Evolutionary conservation across 2,113 vertebrate genomes (phyloP).

Genomic region (Nyctibius bracteatus): DNA sequence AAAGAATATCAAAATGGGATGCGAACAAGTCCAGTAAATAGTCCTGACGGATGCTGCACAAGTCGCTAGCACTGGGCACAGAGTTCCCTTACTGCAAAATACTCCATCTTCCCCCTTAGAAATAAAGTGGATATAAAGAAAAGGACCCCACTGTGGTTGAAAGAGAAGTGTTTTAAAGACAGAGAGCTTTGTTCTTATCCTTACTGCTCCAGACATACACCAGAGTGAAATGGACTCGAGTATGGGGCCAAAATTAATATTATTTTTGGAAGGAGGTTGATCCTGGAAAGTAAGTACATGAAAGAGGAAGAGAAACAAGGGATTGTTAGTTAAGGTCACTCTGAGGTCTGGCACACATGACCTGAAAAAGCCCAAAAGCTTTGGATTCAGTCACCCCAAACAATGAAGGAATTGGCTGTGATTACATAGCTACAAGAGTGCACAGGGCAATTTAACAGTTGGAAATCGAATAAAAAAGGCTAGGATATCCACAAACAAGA

Average conservation of each 20-base stretch:
- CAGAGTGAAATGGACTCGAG: neutral
- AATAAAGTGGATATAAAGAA: neutral
- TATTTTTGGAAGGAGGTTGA: constrained; percentile 43
- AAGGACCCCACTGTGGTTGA: neutral
- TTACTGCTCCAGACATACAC: neutral
- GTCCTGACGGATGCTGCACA: neutral
- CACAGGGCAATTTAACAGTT: neutral
- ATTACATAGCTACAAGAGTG: neutral
- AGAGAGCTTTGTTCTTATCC: constrained; percentile 3
- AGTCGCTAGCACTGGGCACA: neutral
- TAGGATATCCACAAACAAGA: neutral
- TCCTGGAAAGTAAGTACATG: constrained; percentile 40
- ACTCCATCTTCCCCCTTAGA: neutral
- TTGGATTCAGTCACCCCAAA: neutral
- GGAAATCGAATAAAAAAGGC: neutral
- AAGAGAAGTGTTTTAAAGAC: neutral
- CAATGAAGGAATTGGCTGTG: neutral
- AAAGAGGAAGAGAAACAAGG: constrained; percentile 44
- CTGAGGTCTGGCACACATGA: constrained; percentile 45
- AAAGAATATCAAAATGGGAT: neutral
- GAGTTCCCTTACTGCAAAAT: neutral
- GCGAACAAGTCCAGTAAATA: neutral
- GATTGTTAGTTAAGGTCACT: constrained; percentile 42
- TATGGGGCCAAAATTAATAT: constrained; percentile 42
- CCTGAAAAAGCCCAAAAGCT: constrained; percentile 26